Conservation (phyloP, 2,888 invertebrate species). For the Epinotia demarniana region DNA sequence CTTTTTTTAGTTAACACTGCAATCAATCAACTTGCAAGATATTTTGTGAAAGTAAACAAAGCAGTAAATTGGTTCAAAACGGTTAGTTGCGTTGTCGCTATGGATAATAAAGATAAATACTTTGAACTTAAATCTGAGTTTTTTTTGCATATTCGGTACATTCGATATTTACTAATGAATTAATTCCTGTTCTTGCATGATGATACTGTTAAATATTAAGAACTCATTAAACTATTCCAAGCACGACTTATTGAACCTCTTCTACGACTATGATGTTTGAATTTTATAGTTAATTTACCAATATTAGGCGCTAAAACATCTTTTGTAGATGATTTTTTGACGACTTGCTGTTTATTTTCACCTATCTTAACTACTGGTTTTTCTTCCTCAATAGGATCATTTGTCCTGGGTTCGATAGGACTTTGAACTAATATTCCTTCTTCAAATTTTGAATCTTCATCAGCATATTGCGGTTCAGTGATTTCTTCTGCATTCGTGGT, state of each 20-base stretch:
- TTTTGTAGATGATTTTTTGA: background rate
- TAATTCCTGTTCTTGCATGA: background rate
- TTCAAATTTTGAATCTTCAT: background rate
- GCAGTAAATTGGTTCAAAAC: background rate
- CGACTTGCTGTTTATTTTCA: background rate
- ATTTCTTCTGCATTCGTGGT: background rate
- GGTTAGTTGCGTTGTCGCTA: background rate
- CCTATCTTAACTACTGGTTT: background rate
- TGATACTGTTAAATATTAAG: background rate
- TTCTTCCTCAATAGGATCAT: background rate
- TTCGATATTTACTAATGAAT: too few relatives aligned
- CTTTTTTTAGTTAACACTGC: too few relatives aligned
- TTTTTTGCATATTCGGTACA: background rate
- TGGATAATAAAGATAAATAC: background rate
- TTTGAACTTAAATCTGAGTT: background rate
- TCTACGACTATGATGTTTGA: background rate
- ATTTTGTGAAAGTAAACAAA: background rate
- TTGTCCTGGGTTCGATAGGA: background rate
- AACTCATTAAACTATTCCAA: background rate
- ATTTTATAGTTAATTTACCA: constrained; percentile 19
- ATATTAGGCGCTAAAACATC: background rate
- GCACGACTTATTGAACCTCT: background rate
- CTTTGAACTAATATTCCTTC: background rate
- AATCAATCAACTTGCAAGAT: background rate
- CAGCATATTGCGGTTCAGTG: background rate